Base-by-base conservation (phyloP, 2,113 vertebrate genomes). In the Gopherus evgoodei region DNA sequence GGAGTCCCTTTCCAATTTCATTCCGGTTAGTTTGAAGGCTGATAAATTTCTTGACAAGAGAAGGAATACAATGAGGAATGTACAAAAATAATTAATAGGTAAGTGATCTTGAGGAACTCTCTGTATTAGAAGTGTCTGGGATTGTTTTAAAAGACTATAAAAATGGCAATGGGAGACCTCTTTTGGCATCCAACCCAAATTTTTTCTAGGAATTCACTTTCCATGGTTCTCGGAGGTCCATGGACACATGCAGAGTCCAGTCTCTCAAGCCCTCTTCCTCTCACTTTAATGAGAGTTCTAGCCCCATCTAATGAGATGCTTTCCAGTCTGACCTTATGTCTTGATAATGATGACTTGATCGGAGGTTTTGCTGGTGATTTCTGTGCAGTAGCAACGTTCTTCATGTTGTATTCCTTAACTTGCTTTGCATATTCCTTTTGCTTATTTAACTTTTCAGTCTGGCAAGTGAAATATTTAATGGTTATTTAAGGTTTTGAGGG, bases 391-490 rank as follows among this genome's bases (percentile, higher is more conserved):
- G 96, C 95, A 3, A 97, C 97, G 3, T 94, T 98, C 95, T 94
- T 99, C 98, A 98, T 98, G 97, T 99, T 99, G 69, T 98, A 97
- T 29, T 99, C 98, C 3, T 98, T 98, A 93, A 99, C 97, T 90
- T 98, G 98, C 91, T 97, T 98, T 96, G 99, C 98, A 89, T 99
- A 99, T 97, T 99, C 98, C 97, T 98, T 99, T 85, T 99, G 99
- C 88, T 97, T 98, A 93, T 96, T 98, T 81, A 99, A 94, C 96
- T 99, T 99, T 98, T 99, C 98, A 94, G 98, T 98, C 98, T 99
- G 98, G 89, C 94, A 91, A 89, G 82, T 89, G 93, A 94, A 96
- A 92, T 90, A 52, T 81, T 2, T 11, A 2, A 2, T 2, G 11
- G 38, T 87, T 93, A 76, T n/a, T 79, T 35, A 29, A 83, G 12